A percentile compares a stretch with the other conserved stretches of the same genome.
phyloP scores from a whole-genome alignment of 2,113 vertebrate genomes.

The Saiga tatarica region DNA sequence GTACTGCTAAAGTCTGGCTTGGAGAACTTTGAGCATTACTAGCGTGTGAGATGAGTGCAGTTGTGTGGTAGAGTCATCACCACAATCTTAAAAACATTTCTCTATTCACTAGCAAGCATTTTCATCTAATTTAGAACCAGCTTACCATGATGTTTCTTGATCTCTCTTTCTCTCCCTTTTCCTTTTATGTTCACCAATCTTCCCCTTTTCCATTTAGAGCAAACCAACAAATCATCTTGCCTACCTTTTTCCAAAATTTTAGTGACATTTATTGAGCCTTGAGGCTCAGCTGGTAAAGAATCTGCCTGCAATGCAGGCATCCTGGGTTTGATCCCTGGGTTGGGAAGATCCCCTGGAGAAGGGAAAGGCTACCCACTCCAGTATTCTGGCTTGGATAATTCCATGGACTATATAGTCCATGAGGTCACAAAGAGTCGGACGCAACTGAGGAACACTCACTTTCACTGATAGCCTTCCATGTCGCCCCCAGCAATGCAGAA shows the following conservation, averaged over 20 bases:
- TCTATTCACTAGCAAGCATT: background rate
- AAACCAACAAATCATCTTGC: background rate
- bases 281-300: background rate
- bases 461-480: background rate
- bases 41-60: background rate
- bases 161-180: background rate
- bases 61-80: background rate
- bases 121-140: background rate
- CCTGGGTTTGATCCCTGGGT: background rate
- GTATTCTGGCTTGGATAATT: background rate
- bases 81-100: background rate
- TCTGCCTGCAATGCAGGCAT: background rate
- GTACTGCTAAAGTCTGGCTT: background rate
- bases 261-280: background rate
- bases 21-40: background rate
- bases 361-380: background rate
- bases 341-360: background rate
- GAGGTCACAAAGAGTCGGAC: background rate
- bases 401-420: background rate
- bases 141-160: background rate
- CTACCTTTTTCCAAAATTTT: background rate
- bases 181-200: background rate
- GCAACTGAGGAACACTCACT: background rate
- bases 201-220: background rate
- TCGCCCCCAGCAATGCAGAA: background rate